Percentiles rank a stretch among this genome's conserved stretches.
These are phyloP conservation scores for Sebastes ruberrimus DNA, from an alignment of 2,797 vertebrate genomes.

Conservation along the genomic window DNA sequence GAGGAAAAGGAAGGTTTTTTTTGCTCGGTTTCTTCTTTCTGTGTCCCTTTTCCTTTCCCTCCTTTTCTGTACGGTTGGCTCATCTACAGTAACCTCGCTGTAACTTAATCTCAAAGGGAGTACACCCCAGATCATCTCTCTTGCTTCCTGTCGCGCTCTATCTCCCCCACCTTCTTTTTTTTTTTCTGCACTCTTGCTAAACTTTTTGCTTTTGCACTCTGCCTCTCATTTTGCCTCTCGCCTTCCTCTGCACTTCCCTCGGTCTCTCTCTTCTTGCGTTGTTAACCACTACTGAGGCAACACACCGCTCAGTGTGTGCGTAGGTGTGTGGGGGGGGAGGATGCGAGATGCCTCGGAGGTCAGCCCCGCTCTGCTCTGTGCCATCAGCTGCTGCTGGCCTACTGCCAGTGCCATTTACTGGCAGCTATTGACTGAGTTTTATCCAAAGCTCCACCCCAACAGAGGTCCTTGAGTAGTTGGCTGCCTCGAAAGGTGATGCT, in stretches of 20 bases:
- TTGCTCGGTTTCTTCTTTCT: background rate
- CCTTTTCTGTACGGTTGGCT: background rate
- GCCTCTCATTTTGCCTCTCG: background rate
- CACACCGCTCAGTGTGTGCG: background rate
- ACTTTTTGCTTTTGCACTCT: background rate
- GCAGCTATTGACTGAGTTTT: slow-evolving; percentile 52
- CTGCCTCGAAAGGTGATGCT: slow-evolving; percentile 22
- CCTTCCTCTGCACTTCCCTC: background rate
- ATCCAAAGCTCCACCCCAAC: slow-evolving; percentile 39
- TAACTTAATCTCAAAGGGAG: slow-evolving; percentile 44
- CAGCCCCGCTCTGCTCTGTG: slow-evolving; percentile 27
- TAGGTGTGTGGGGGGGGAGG: slow-evolving; percentile 49
- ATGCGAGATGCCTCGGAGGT: slow-evolving; percentile 50
- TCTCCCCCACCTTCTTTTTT: background rate
- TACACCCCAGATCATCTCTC: slow-evolving; percentile 38
- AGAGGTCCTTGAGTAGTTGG: slow-evolving; percentile 9
- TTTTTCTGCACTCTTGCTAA: background rate
- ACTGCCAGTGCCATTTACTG: slow-evolving; percentile 32
- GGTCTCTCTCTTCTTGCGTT: background rate
- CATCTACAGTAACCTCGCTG: slow-evolving; percentile 19
- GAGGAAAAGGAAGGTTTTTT: slow-evolving; percentile 8
- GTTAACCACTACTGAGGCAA: slow-evolving; percentile 16
- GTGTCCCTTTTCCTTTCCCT: background rate
- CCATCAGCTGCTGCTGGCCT: slow-evolving; percentile 51
- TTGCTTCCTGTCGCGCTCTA: slow-evolving; percentile 32